These are phyloP conservation scores for Cyprinodon brontotheroides DNA, from an alignment of 2,113 vertebrate species.

Conservation along the genomic window DNA sequence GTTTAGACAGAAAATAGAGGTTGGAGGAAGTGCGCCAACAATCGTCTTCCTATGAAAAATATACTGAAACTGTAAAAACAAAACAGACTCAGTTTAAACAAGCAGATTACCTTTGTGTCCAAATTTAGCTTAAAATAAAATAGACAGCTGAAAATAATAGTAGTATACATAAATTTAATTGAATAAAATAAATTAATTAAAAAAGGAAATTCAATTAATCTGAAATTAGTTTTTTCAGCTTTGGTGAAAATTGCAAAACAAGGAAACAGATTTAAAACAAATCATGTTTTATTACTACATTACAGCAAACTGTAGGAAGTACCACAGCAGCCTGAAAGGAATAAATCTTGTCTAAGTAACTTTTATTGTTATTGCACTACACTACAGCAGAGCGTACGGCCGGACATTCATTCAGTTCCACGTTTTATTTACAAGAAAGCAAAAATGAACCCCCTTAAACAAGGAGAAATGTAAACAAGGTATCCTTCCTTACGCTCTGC, in stretches of 20 bases:
- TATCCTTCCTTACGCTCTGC: constrained; percentile 46
- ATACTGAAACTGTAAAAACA: neutral
- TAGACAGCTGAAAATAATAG: neutral
- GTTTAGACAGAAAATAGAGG: neutral
- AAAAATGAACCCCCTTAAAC: constrained; percentile 39
- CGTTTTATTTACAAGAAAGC: constrained; percentile 62
- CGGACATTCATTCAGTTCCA: constrained; percentile 64
- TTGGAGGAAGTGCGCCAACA: neutral
- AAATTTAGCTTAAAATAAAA: neutral
- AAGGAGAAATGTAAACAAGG: constrained; percentile 69
- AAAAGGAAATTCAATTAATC: no score
- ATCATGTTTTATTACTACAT: constrained; percentile 64
- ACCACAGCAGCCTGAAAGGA: constrained; percentile 10
- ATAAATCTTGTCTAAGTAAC: constrained; percentile 16
- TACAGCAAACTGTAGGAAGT: neutral
- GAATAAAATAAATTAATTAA: no score
- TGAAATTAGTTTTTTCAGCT: neutral
- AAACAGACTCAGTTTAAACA: neutral
- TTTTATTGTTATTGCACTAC: constrained; percentile 47
- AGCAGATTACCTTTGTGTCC: neutral
- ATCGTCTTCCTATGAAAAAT: neutral
- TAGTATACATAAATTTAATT: neutral
- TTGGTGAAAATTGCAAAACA: neutral
- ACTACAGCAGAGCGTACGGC: constrained; percentile 58
- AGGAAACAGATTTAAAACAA: constrained; percentile 52